Evolutionary conservation across 2,113 vertebrate species (phyloP).

Genomic region (Eurystomus gularis): DNA sequence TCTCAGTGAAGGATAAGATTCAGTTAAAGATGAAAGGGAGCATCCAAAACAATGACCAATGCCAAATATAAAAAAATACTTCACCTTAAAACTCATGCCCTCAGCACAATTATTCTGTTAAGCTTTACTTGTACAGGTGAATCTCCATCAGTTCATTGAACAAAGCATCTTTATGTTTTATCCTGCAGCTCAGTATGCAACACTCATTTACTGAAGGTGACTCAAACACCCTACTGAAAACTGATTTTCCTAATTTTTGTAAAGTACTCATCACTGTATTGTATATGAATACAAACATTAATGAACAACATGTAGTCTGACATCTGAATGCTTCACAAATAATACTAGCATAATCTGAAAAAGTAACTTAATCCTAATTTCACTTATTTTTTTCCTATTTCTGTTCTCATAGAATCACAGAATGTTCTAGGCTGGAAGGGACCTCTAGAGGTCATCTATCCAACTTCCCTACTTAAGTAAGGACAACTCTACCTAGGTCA

Average conservation of each 20-base stretch:
- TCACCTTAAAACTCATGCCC: background rate
- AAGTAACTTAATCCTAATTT: background rate
- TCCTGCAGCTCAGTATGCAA: background rate
- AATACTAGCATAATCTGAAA: background rate
- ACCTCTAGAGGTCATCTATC: too few species aligned
- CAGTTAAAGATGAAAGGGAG: background rate
- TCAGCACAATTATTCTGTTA: background rate
- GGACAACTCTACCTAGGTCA: too few species aligned
- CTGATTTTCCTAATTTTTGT: background rate
- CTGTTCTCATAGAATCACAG: too few species aligned
- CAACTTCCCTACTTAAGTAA: too few species aligned
- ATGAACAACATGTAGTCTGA: background rate
- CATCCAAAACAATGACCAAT: background rate
- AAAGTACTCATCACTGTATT: background rate
- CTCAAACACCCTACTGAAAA: background rate
- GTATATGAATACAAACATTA: background rate
- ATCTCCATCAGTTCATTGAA: background rate
- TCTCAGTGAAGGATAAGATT: background rate
- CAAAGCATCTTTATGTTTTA: background rate
- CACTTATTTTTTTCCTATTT: background rate
- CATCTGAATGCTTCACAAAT: background rate
- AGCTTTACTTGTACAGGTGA: background rate
- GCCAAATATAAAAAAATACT: background rate
- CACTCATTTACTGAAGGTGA: background rate
- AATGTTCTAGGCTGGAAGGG: too few species aligned